Base-by-base conservation (phyloP, 2,888 invertebrate species). In the Dryobotodes eremita region DNA sequence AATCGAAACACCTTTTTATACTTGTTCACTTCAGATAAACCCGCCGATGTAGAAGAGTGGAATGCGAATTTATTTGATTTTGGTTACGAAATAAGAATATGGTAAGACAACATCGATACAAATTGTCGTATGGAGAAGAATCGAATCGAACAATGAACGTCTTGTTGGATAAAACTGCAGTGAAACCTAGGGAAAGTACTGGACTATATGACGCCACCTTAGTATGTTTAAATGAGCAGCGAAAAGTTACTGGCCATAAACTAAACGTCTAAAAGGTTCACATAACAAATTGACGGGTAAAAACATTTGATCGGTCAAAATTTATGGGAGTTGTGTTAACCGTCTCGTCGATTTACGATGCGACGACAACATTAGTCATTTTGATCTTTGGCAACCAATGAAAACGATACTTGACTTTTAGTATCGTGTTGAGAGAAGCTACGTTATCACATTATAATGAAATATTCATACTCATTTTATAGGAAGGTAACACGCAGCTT, bases 11-110 rank as follows among this genome's bases (percentile, higher is more conserved):
- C 20, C 73, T 74, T 86, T 86, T 84, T 84, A 69, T 74, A 76
- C 80, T 46, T 76, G 66, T 86, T 86, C 42, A 55, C 64, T 86
- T 86, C 17, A 74, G 80, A 84, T 73, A 75, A 73, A 68, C 62
- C 48, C 13, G n/a, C 68, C 64, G 75, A 61, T 73, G 69, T 59
- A 50, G 53, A 66, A 59, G 65, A 61, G 26, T 71, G 80, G 84
- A 79, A 84, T 86, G 80, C 73, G 46, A 64, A 86, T 83, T 71
- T 23, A 36, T 74, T 66, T 75, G 57, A 79, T 71, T 79, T 84
- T 69, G 68, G 71, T 84, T 80, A 74, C 68, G 64, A n/a, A 74
- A 86, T 71, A 68, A 61, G n/a, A 75, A 61, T 74, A 46, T 71
- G 42, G 50, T 78, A 11, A 50, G 26, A 46, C 15, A 11, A 59